Percentiles rank a stretch among this genome's conserved stretches.
Evolutionary conservation across 2,113 vertebrate species (phyloP).

Genomic region (Telmatochromis sp.): DNA sequence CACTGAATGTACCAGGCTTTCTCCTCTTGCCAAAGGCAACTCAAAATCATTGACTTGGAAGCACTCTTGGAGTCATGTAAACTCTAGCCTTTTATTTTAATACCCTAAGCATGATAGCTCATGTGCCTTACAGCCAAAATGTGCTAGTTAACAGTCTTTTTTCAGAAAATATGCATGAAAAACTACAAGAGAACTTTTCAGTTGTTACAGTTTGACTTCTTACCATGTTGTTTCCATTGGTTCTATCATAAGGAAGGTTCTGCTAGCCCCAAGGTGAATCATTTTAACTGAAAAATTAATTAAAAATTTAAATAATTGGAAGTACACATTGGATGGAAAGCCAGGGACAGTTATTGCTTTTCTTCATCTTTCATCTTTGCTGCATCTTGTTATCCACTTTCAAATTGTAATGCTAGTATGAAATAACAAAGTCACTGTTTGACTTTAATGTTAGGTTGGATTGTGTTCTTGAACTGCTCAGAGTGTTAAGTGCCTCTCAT

Average conservation of each 20-base stretch:
- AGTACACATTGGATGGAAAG: not conserved
- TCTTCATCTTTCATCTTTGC: not conserved
- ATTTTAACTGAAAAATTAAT: not conserved
- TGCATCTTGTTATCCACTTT: not conserved
- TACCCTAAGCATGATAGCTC: not conserved
- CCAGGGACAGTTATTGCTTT: not conserved
- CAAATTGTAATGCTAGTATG: not conserved
- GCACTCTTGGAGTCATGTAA: not conserved
- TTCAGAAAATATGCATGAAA: not conserved
- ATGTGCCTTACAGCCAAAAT: not conserved
- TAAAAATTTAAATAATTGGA: not conserved
- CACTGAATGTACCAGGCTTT: not conserved
- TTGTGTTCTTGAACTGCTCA: not conserved
- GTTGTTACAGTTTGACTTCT: not conserved
- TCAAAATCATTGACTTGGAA: not conserved
- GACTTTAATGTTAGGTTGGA: not conserved
- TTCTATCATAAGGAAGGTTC: not conserved
- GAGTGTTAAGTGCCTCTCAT: not conserved
- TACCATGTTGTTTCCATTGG: not conserved
- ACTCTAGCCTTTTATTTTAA: not conserved
- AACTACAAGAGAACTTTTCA: not conserved
- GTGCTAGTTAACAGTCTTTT: not conserved
- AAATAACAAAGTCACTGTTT: not conserved
- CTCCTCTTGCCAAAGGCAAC: not conserved
- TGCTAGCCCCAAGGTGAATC: not conserved